Evolutionary conservation across 1,140 invertebrate species (phyloP), one percentile per base, ranked within the genome.

Genomic region (Trypoxylus dichotomus): DNA sequence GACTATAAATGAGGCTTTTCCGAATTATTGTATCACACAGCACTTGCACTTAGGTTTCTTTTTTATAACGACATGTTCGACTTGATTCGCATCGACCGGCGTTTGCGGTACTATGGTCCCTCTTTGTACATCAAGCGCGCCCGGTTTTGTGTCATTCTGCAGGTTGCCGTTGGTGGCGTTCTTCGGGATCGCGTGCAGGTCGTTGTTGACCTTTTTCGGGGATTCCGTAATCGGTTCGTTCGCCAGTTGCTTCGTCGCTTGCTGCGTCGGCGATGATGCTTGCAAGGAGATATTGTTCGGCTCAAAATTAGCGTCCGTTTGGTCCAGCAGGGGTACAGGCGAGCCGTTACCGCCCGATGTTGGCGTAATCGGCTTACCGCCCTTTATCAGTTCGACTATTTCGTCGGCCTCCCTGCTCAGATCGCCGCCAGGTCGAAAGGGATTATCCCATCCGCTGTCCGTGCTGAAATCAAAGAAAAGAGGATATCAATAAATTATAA

Each of bases 361-460:
- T 78, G 92, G 92, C 73, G 92, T 94, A 83, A 95, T 94, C 71
- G 94, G 94, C 84, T 94, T 94, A 58, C 94, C 94, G 78, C 94
- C 95, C 87, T 96, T 96, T 86, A 97, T 97, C 86, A 96, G 89
- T 83, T 96, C 95, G 32, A 98, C 95, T 81, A 99, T 97, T 87
- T 97, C 95, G 85, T 98, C 97, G 19, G 97, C 96, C 87, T 99
- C 97, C 83, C 94, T 91, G 81, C 94, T 96, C 79, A 99, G 88
- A 87, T 98, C 96, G 71, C 97, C 96, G 83, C 97, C 97, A 5
- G 97, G 97, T 86, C 96, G 92, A 90, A 98, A 99, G 29, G 97
- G 97, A 88, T 98, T 99, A 87, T 99, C 97, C 92, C 96, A 96
- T 71, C 95, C 96, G 85, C 94, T 97, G 84, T 98, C 96, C 81